Base-by-base conservation (phyloP, 2,113 vertebrate genomes). In the Pseudopodoces humilis region DNA sequence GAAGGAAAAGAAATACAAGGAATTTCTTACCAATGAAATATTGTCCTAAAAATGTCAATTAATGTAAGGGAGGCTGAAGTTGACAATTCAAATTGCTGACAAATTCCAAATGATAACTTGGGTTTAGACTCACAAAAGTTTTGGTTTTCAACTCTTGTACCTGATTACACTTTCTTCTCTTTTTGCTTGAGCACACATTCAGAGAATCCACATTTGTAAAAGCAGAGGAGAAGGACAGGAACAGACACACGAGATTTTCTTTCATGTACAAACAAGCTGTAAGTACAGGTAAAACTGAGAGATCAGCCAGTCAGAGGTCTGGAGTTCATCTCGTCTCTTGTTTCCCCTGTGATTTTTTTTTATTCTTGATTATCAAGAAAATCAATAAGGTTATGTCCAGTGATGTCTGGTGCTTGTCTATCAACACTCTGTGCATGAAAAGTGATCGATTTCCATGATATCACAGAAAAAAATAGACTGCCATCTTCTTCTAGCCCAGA, bases 311-410 rank as follows among this genome's bases (percentile, higher is more conserved):
- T 55, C 79, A 96, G 84, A 84, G 91, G 81, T 89, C 89, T 87
- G 53, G 2, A 85, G 60, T 79, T 92, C 89, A 82, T 82, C 93
- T 91, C 87, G 81, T 89, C 81, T 91, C 87, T 92, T 88, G 72
- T 92, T 89, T 94, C 92, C 90, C 93, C 69, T 86, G 86, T 41
- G 90, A 75, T 55, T 77, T 83, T 92, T 92, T 85, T 92, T 86
- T 9, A 4, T 72, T 79, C 90, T 92, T 92, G 86, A 89, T 94
- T 87, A 94, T 84, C 65, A 82, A 87, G 86, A 65, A 95, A 96
- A 97, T 95, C 96, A 84, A 96, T 95, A 78, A 84, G 78, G 86
- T 87, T 91, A 72, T 71, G 84, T 94, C 89, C 96, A 95, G 86
- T 35, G 83, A 74, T 78, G 78, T 62, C 93, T 92, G 53, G 65